phyloP scores from a whole-genome alignment of 2,888 invertebrate species.

The Sinhomidia bicolor region DNA sequence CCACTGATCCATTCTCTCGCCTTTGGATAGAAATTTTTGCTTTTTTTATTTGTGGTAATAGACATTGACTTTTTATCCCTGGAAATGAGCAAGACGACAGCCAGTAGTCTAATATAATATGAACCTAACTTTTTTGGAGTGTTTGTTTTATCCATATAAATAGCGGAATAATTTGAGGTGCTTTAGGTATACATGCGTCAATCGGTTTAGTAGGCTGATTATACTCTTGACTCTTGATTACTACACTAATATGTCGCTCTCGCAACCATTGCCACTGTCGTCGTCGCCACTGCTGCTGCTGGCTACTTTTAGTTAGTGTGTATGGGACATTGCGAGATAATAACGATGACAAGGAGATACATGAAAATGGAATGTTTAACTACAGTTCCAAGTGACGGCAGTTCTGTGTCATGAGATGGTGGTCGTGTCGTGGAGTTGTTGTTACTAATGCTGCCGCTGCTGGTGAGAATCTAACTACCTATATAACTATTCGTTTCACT shows the following conservation, averaged over 20 bases:
- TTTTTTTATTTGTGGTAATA: conserved; percentile 18
- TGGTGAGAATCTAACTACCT: too few species aligned
- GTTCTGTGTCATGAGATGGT: conserved; percentile 4
- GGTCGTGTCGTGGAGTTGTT: not conserved
- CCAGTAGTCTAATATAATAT: not conserved
- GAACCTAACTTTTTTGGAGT: not conserved
- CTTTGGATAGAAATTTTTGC: not conserved
- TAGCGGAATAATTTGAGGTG: conserved; percentile 20
- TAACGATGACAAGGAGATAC: conserved; percentile 48
- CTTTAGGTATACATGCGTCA: conserved; percentile 1
- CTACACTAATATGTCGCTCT: not conserved
- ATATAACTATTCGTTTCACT: not conserved
- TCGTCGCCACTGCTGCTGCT: not conserved
- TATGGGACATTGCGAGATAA: conserved; percentile 45
- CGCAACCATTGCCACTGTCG: not conserved
- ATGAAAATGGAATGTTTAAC: conserved; percentile 66
- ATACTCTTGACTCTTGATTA: conserved; percentile 19
- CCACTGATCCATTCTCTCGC: not conserved
- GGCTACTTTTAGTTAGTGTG: conserved; percentile 42
- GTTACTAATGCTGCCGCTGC: not conserved
- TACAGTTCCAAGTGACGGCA: conserved; percentile 43
- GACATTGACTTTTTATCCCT: conserved; percentile 51
- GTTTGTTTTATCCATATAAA: conserved; percentile 32
- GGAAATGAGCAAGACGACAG: not conserved
- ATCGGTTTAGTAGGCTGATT: conserved; percentile 1